Conservation (phyloP, 2,888 invertebrate genomes). For the Siphlonurus alternatus region DNA sequence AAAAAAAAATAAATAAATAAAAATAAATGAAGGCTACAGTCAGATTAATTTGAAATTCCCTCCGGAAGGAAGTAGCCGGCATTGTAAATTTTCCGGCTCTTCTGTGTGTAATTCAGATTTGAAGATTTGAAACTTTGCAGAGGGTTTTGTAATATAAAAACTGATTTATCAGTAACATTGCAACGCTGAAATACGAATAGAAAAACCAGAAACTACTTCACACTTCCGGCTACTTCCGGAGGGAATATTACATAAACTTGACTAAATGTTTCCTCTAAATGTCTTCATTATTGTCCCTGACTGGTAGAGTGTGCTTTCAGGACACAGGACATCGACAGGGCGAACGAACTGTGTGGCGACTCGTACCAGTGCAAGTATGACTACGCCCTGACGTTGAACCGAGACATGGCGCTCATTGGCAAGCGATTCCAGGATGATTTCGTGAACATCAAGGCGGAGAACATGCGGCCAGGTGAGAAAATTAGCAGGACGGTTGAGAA, state of each 20-base stretch:
- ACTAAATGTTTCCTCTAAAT: no score
- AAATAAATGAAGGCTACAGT: no score
- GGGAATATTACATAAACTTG: no score
- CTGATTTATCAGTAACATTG: no score
- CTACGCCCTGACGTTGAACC: constrained; percentile 66
- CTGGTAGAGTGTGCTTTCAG: constrained; percentile 21
- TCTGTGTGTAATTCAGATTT: background rate
- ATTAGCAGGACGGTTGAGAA: background rate
- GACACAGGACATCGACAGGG: constrained; percentile 41
- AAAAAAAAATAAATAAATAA: background rate
- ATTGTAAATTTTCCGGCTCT: background rate
- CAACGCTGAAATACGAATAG: no score
- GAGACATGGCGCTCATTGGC: constrained; percentile 73
- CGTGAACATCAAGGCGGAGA: constrained; percentile 28
- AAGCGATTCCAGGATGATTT: constrained; percentile 59
- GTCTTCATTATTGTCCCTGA: no score
- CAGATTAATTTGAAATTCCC: no score
- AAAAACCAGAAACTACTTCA: no score
- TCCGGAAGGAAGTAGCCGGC: no score
- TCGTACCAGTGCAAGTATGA: constrained; percentile 79
- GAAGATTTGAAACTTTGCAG: no score
- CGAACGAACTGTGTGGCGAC: constrained; percentile 56
- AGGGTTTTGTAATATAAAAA: no score
- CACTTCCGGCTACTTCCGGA: no score
- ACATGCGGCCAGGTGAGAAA: constrained; percentile 26